phyloP scores from a whole-genome alignment of 2,113 vertebrate genomes.

The Natator depressus region DNA sequence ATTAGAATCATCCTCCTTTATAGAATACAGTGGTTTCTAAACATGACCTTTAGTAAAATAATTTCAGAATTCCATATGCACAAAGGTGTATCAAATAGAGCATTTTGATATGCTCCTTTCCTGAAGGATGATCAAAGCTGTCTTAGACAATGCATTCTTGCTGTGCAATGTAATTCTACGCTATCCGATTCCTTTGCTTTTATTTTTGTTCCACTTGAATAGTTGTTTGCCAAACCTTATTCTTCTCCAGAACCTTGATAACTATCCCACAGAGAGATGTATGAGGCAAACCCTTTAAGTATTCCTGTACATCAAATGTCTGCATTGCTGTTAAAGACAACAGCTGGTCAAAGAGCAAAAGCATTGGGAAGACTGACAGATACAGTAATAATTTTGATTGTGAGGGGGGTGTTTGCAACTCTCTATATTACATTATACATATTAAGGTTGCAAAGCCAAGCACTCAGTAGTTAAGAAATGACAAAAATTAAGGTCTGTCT shows the following conservation, averaged over 20 bases:
- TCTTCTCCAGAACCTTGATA: neutral
- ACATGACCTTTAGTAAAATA: neutral
- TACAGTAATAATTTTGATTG: neutral
- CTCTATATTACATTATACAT: neutral
- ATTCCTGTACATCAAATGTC: neutral
- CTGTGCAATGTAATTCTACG: neutral
- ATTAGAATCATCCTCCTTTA: neutral
- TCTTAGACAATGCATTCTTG: neutral
- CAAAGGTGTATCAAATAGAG: neutral
- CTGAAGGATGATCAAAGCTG: neutral
- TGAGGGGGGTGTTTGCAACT: neutral
- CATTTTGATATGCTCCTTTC: neutral
- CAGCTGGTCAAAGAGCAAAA: neutral
- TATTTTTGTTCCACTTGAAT: conserved; percentile 8
- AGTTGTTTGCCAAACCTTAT: neutral
- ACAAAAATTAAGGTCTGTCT: too few relatives aligned
- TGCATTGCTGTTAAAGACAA: neutral
- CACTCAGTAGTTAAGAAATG: neutral
- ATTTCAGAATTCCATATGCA: neutral
- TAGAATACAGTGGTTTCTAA: neutral
- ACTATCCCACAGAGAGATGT: neutral
- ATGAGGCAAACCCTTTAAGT: neutral
- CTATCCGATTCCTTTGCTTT: neutral
- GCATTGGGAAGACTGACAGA: neutral
- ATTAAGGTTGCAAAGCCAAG: neutral